Evolutionary conservation across 2,888 invertebrate genomes (phyloP), one percentile per base, ranked within the genome.

Genomic region (Hypomecis punctinalis): DNA sequence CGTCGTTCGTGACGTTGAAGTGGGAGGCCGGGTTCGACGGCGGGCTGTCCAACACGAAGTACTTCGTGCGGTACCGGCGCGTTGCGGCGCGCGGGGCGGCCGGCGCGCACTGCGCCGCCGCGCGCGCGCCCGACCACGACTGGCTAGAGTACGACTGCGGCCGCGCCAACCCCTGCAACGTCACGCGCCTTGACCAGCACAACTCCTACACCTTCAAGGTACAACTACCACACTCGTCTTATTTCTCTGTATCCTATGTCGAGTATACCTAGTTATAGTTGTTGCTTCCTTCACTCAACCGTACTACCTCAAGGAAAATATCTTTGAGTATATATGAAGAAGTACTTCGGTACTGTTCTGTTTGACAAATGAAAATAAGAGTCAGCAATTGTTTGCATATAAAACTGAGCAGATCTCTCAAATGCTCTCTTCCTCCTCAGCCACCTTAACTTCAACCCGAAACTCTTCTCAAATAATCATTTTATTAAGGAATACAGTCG

Each of bases 11-110:
- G 0, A 95, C 96, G 0, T 90, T 98, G 23, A 94, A 95, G 63
- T 98, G 98, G 98, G 96, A 97, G 78, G 95, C 97, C 0, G 98
- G 98, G 0, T 98, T 98, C 83, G 97, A 98, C 83, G 98, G 98
- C 0, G 98, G 98, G 0, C 89, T 97, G 60, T 95, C 95, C 53
- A 97, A 96, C 76, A 98, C 98, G 0, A 97, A 97, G 81, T 97
- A 97, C 88, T 97, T 97, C 78, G 96, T 97, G n/a, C 95, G 96
- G 40, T 97, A 97, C 83, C 95, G 96, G 49, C 94, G 96, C 37
- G 95, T 96, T 3, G 94, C 95, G 11, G 68, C 74, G 3, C 73
- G 78, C 0, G 93, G 95, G 0, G 93, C 94, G 68, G 87, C 94
- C 0, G 79, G 76, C 6, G 84, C 84, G 49, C 85, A 86, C 61